These are phyloP conservation scores for Alca torda DNA, from an alignment of 2,797 vertebrate species.

Conservation along the genomic window DNA sequence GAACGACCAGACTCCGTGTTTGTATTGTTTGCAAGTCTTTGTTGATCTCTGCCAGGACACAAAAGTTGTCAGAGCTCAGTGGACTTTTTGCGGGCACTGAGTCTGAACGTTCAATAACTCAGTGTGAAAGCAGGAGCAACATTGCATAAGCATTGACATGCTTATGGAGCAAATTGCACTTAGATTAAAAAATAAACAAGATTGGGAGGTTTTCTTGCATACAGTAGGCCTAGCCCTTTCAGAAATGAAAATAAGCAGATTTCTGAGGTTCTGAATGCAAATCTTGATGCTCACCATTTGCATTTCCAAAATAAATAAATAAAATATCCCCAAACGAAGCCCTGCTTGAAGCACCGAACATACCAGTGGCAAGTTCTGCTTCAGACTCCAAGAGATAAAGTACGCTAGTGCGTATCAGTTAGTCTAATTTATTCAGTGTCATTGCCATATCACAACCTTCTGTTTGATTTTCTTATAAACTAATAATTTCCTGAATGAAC, in stretches of 20 bases:
- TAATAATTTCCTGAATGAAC: slow-evolving; percentile 88
- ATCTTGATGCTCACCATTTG: slow-evolving; percentile 67
- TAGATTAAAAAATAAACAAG: slow-evolving; percentile 31
- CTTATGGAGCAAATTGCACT: slow-evolving; percentile 59
- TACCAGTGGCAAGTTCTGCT: slow-evolving; percentile 69
- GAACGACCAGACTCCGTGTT: background rate
- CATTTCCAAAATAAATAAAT: slow-evolving; percentile 55
- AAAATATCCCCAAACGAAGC: background rate
- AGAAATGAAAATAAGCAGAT: slow-evolving; percentile 66
- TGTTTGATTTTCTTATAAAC: slow-evolving; percentile 88
- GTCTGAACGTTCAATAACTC: background rate
- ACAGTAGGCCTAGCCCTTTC: background rate
- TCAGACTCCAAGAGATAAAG: slow-evolving; percentile 74
- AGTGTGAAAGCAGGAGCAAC: slow-evolving; percentile 32
- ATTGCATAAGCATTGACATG: slow-evolving; percentile 32
- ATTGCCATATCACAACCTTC: slow-evolving; percentile 79
- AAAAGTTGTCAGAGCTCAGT: background rate
- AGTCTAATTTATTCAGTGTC: slow-evolving; percentile 81
- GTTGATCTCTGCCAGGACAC: background rate
- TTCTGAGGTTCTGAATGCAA: slow-evolving; percentile 64
- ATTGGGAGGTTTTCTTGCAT: background rate
- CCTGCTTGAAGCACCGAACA: slow-evolving; percentile 60
- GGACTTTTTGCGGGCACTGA: background rate
- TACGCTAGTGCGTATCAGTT: slow-evolving; percentile 52
- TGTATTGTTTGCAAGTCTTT: background rate